Percentiles rank a stretch among this genome's conserved stretches.
Evolutionary conservation across 1,140 invertebrate genomes (phyloP).

Genomic region (Cydia strobilella): DNA sequence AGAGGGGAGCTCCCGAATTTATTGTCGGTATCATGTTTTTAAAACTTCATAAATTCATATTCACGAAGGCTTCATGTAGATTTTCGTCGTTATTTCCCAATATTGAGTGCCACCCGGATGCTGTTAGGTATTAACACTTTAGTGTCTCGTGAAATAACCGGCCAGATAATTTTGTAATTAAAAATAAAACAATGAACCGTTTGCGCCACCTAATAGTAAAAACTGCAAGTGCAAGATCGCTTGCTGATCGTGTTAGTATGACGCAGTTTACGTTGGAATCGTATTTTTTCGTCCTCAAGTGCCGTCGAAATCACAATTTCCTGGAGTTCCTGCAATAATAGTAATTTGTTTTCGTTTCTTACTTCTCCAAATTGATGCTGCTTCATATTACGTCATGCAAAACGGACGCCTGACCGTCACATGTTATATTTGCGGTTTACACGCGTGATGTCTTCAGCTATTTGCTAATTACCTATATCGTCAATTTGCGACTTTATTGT

Average conservation of each 20-base stretch:
- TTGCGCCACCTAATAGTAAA: constrained; percentile 6
- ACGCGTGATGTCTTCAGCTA: not conserved
- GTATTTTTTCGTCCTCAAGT: constrained; percentile 20
- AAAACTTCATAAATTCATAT: no score
- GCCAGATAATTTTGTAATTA: not conserved
- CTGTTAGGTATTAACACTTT: not conserved
- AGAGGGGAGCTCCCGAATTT: not conserved
- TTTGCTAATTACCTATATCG: constrained; percentile 18
- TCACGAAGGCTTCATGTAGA: not conserved
- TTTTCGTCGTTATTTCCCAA: not conserved
- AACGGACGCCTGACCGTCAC: constrained; percentile 27
- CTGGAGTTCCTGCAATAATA: constrained; percentile 10
- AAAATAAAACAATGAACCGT: constrained; percentile 12
- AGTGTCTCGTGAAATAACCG: not conserved
- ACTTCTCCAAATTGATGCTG: constrained; percentile 21
- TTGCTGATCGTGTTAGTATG: constrained; percentile 9
- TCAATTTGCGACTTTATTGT: not conserved
- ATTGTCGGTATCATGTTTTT: not conserved
- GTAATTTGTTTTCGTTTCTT: constrained; percentile 24
- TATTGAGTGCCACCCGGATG: not conserved
- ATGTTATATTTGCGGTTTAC: not conserved
- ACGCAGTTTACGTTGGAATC: constrained; percentile 10
- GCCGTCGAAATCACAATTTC: not conserved
- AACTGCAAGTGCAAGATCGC: constrained; percentile 17
- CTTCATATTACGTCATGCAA: constrained; percentile 9